Evolutionary conservation across 2,888 invertebrate genomes (phyloP).

Genomic region (Drosophila leonis): DNA sequence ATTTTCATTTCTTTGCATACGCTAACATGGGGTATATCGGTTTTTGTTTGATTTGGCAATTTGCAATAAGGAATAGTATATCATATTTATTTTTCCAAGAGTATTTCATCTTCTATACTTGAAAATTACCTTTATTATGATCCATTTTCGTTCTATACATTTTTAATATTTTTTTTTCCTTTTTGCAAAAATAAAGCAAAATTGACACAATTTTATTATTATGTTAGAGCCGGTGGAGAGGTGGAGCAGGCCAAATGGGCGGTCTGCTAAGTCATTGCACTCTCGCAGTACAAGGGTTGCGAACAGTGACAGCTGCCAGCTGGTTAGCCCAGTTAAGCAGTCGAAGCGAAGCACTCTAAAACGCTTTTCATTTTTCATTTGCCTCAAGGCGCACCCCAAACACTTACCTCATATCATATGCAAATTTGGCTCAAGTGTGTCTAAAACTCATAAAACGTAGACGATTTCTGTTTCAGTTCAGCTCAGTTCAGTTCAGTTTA

Average conservation of each 20-base stretch:
- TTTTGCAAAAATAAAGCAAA: conserved; percentile 17
- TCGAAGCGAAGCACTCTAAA: conserved; percentile 32
- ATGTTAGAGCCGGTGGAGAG: conserved; percentile 30
- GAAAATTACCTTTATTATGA: background rate
- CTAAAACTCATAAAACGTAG: conserved; percentile 45
- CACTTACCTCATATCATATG: conserved; percentile 45
- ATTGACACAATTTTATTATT: conserved; percentile 50
- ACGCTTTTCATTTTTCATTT: conserved; percentile 10
- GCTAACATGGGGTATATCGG: background rate
- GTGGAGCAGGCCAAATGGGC: conserved; percentile 13
- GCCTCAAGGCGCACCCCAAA: conserved; percentile 17
- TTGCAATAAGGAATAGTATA: background rate
- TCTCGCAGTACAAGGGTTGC: conserved; percentile 36
- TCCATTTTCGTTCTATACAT: background rate
- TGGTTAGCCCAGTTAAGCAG: conserved; percentile 70
- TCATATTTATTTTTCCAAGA: background rate
- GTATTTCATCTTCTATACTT: background rate
- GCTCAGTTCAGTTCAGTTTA: conserved; percentile 28
- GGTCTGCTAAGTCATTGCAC: conserved; percentile 51
- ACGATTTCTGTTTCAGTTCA: conserved; percentile 10
- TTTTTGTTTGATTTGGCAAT: background rate
- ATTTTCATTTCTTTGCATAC: conserved; percentile 52
- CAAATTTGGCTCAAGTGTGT: conserved; percentile 66
- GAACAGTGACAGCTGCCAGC: conserved; percentile 66
- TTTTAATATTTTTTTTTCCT: background rate